Conservation (phyloP, 2,888 invertebrate species). For the Taphrorychus bicolor region DNA sequence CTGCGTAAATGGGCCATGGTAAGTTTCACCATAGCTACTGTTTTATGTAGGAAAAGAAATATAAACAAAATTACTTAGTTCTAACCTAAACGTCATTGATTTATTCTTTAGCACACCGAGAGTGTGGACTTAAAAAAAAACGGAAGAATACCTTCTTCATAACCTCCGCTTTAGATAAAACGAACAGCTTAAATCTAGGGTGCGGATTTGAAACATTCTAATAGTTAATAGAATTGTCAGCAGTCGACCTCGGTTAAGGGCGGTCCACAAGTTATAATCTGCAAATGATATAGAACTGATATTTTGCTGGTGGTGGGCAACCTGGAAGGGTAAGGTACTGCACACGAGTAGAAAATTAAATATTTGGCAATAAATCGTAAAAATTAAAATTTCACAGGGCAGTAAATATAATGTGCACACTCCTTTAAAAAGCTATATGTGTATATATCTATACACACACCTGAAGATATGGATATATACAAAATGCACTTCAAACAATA, state of each 20-base stretch:
- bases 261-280: constrained; percentile 51
- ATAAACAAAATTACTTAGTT: constrained; percentile 31
- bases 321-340: constrained; percentile 32
- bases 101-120: background rate
- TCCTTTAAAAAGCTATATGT: background rate
- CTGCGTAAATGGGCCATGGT: constrained; percentile 17
- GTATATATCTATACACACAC: background rate
- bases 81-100: constrained; percentile 20
- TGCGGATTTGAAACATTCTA: background rate
- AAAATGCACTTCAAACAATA: background rate
- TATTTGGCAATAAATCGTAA: background rate
- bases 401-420: background rate
- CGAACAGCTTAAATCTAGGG: constrained; percentile 27
- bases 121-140: constrained; percentile 15
- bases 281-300: constrained; percentile 58
- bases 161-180: constrained; percentile 12
- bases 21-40: background rate
- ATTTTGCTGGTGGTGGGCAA: constrained; percentile 50
- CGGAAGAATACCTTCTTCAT: constrained; percentile 10
- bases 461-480: background rate
- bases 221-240: constrained; percentile 27
- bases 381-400: background rate
- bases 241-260: constrained; percentile 33
- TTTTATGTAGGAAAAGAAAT: background rate
- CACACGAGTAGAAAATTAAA: constrained; percentile 3